Percentiles rank a stretch among this genome's conserved stretches.
Evolutionary conservation across 2,797 vertebrate genomes (phyloP).

Genomic region (Scyliorhinus canicula): DNA sequence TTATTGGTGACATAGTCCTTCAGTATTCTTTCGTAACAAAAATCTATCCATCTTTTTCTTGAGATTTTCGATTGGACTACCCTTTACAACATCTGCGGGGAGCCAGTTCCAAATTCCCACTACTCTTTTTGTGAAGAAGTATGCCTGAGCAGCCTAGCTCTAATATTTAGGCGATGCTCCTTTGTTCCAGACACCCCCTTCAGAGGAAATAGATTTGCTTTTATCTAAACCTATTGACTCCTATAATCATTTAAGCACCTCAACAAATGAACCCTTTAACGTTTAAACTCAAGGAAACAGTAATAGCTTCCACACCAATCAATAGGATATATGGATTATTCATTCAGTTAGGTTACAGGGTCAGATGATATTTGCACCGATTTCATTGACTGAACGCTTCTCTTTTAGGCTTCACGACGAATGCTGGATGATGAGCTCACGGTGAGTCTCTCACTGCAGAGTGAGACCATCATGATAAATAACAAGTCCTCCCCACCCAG

Average conservation of each 20-base stretch:
- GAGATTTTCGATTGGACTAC: neutral
- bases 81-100: neutral
- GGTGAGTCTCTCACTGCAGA: slow-evolving; percentile 90
- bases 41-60: neutral
- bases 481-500: slow-evolving; percentile 71
- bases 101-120: too few species aligned
- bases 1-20: too few species aligned
- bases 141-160: too few species aligned
- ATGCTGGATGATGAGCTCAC: slow-evolving; percentile 96
- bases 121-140: too few species aligned
- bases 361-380: neutral
- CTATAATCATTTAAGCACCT: neutral
- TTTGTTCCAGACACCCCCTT: neutral
- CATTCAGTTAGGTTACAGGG: neutral
- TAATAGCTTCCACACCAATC: neutral
- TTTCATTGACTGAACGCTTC: slow-evolving; percentile 37
- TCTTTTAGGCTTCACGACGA: slow-evolving; percentile 77
- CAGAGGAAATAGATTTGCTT: neutral
- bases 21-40: too few species aligned
- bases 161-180: neutral
- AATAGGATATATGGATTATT: neutral
- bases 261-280: neutral
- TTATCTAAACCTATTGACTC: neutral
- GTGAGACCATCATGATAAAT: slow-evolving; percentile 85
- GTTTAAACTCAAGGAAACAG: neutral